These are phyloP conservation scores for Euzophera pinguis DNA, from an alignment of 2,888 invertebrate genomes.

Conservation along the genomic window DNA sequence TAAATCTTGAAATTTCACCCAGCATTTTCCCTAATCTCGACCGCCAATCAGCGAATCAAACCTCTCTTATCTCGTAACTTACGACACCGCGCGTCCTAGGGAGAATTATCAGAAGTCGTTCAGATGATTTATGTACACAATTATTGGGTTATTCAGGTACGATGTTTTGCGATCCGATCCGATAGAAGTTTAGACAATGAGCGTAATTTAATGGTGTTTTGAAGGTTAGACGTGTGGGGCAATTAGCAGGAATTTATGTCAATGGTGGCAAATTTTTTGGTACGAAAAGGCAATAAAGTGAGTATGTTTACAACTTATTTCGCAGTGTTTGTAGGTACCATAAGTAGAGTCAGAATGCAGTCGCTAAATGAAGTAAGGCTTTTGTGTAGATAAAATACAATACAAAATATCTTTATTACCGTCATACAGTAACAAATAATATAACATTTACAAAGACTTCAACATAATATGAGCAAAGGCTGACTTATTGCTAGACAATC, in stretches of 20 bases:
- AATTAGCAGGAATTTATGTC: not conserved
- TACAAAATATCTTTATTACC: too few species aligned
- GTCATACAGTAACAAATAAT: too few species aligned
- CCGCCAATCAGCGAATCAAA: constrained; percentile 5
- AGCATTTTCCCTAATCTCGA: not conserved
- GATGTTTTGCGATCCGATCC: constrained; percentile 73
- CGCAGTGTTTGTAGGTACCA: too few species aligned
- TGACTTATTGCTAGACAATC: too few species aligned
- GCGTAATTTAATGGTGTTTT: constrained; percentile 67
- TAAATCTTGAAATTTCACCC: too few species aligned
- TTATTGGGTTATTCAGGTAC: constrained; percentile 79
- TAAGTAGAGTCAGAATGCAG: too few species aligned
- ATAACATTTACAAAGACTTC: too few species aligned
- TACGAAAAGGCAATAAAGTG: not conserved
- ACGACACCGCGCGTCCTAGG: constrained; percentile 50
- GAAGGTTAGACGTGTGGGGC: constrained; percentile 30
- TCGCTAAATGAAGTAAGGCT: too few species aligned
- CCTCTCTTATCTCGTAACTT: constrained; percentile 30
- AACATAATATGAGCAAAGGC: too few species aligned
- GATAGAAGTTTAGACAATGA: constrained; percentile 74
- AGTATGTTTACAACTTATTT: too few species aligned
- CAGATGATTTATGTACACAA: constrained; percentile 79
- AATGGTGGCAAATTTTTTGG: not conserved
- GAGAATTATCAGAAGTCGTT: constrained; percentile 79
- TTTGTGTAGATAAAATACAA: too few species aligned